A percentile compares a stretch with the other conserved stretches of the same genome.
Evolutionary conservation across 1,140 invertebrate genomes (phyloP).

Genomic region (Drosophila trapezifrons): DNA sequence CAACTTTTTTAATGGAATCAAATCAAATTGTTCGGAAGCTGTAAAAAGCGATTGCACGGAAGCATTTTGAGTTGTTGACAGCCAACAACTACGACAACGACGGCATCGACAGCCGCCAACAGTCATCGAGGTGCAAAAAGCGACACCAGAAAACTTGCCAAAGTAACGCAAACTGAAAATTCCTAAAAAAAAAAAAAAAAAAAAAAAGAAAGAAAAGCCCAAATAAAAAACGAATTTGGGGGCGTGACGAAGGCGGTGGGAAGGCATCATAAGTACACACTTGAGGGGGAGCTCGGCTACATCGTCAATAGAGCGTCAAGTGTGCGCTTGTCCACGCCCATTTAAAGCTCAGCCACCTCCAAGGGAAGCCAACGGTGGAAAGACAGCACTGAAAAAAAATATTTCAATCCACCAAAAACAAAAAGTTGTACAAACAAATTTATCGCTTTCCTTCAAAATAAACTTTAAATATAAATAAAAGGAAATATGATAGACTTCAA

Average conservation of each 20-base stretch:
- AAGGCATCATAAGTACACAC: conserved; percentile 69
- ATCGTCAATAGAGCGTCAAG: conserved; percentile 73
- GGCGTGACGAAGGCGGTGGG: conserved; percentile 34
- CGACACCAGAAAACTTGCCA: conserved; percentile 64
- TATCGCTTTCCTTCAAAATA: too few species aligned
- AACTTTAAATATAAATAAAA: too few species aligned
- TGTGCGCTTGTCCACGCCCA: conserved; percentile 71
- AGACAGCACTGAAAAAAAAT: conserved; percentile 1
- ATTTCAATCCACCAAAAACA: too few species aligned
- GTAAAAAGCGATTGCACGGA: conserved; percentile 83
- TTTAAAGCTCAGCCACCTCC: conserved; percentile 51
- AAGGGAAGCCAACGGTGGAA: conserved; percentile 8
- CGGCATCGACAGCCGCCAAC: conserved; percentile 56
- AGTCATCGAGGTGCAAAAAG: conserved; percentile 74
- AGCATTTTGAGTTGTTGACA: conserved; percentile 82
- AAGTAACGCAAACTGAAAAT: conserved; percentile 68
- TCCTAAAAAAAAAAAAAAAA: conserved; percentile 20
- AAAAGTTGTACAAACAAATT: too few species aligned
- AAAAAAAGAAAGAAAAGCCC: neutral
- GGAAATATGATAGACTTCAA: too few species aligned
- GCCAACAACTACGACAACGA: conserved; percentile 40
- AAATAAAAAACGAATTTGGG: conserved; percentile 19
- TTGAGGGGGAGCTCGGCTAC: conserved; percentile 55
- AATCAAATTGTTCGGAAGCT: conserved; percentile 84
- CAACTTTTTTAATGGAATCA: conserved; percentile 83